Base-by-base conservation (phyloP, 2,113 vertebrate species). In the Hippocampus mohnikei region DNA sequence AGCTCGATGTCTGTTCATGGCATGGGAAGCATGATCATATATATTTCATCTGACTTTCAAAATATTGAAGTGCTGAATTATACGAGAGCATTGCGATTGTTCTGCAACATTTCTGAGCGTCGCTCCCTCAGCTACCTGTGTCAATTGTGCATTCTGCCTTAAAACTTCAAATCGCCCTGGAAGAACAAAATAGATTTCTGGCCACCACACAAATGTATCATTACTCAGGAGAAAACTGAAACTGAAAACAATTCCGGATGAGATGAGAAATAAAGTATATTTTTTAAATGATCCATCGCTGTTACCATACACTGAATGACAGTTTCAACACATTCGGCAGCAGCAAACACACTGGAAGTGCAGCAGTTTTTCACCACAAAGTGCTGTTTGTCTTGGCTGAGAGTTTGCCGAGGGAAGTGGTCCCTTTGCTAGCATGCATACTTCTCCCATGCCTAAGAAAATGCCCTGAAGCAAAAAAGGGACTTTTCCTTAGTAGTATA, bases 401-500 rank as follows among this genome's bases (percentile, higher is more conserved):
- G 69, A 69, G 75, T 67, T 41, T 44, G 53, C 55, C 20, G 62
- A 67, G 66, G 71, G 62, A 44, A 76, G 67, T n/a, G 33, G 71
- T 79, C 81, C 46, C 79, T 21, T 27, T 44, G 69, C 53, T 73
- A 42, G 71, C n/a, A 3, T 29, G 2, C 23, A 15, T 33, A 64
- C 44, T 69, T 68, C 53, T 83, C 68, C 77, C 12, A 0, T 72
- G 78, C 81, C 79, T 74, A 66, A 71, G 58, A 78, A 85, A 74
- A 73, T 84, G 77, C 82, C 83, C 33, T 70, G 63, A 37, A 85
- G 74, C 71, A 75, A 76, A 84, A 84, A 52, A 44, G 42, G 10
- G 13, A 44, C 13, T 15, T 44, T 44, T 44, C 42, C 42, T 13
- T 12, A 13, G 42, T 13, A 13, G 2, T 44, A 13, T 44, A 44